phyloP scores from a whole-genome alignment of 2,888 invertebrate genomes.

The Polylopha cassiicola region DNA sequence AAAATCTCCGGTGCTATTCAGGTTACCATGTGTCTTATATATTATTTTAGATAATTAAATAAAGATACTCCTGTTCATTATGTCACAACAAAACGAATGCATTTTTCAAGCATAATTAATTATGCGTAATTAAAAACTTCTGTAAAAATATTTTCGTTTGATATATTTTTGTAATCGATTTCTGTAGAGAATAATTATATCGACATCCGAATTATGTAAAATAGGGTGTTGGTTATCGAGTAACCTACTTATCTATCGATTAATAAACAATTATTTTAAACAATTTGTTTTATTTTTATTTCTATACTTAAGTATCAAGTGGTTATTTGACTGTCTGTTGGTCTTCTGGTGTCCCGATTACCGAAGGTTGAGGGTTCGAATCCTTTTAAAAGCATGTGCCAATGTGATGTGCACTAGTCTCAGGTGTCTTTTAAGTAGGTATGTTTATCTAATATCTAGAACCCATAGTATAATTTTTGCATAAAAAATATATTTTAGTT shows the following conservation, averaged over 20 bases:
- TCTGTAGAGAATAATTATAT: conserved; percentile 29
- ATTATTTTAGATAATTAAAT: conserved; percentile 43
- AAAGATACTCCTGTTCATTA: conserved; percentile 30
- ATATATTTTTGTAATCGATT: conserved; percentile 13
- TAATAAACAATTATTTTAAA: conserved; percentile 63
- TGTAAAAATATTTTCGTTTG: too few relatives aligned
- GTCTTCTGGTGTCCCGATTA: too few relatives aligned
- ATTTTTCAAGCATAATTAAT: conserved; percentile 20
- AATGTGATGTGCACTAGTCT: too few relatives aligned
- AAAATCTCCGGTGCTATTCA: conserved; percentile 56
- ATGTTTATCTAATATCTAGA: too few relatives aligned
- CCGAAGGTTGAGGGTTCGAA: too few relatives aligned
- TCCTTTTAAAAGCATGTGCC: too few relatives aligned
- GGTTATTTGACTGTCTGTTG: too few relatives aligned
- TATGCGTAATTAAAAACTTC: too few relatives aligned
- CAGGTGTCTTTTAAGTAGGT: too few relatives aligned
- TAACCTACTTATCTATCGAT: conserved; percentile 69
- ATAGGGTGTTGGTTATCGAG: conserved; percentile 69
- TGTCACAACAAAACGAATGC: conserved; percentile 20
- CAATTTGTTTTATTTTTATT: conserved; percentile 30
- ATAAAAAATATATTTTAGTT: too few relatives aligned
- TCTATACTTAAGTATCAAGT: too few relatives aligned
- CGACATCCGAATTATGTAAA: conserved; percentile 64
- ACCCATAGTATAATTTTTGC: too few relatives aligned
- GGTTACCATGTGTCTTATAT: conserved; percentile 62